Base-by-base conservation (phyloP, 2,888 invertebrate genomes). In the Sturmia bella region DNA sequence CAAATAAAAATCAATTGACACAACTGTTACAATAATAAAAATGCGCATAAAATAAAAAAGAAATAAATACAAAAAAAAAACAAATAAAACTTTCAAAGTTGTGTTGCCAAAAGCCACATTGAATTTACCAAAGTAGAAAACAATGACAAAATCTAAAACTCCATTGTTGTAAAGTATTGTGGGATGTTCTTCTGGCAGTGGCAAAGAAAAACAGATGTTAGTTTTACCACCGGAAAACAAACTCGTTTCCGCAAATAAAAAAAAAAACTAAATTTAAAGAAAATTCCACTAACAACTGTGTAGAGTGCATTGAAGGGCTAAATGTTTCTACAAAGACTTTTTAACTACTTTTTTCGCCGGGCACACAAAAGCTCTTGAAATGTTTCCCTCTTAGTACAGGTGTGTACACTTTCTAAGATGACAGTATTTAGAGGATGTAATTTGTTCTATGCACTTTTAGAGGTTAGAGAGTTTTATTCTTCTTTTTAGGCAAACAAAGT, bases 21-120 rank as follows among this genome's bases (percentile, higher is more conserved):
- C 56, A 56, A 64, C 15, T 56, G 45, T 48, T 45, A 17, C 64
- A 64, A 73, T 59, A 72, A 52, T 59, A 72, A 52, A 61, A 32
- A 3, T 5, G n/a, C 0, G 11, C 15, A 4, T 15, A 27, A n/a
- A 15, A 24, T 24, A n/a, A 1, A 12, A 21, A 41, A 9, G 32
- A 17, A 19, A n/a, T 17, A 9, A 27, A 32, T 5, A 19, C 15
- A 48, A n/a, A 45, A 45, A 19, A 32, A 27, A 0, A 17, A 5
- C n/a, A 32, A 37, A 15, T 48, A 45, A 56, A 24, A 52, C 52
- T 43, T 73, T 43, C 21, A n/a, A 13, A 68, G n/a, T 45, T 76
- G 43, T 54, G 43, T 76, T 41, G 59, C 61, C 61, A 76, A 52
- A 75, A 76, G 68, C 43, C 19, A 69, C 32, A 37, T 13, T 37